Conservation (phyloP, 2,888 invertebrate genomes). For the Pristionchus entomophagus region DNA sequence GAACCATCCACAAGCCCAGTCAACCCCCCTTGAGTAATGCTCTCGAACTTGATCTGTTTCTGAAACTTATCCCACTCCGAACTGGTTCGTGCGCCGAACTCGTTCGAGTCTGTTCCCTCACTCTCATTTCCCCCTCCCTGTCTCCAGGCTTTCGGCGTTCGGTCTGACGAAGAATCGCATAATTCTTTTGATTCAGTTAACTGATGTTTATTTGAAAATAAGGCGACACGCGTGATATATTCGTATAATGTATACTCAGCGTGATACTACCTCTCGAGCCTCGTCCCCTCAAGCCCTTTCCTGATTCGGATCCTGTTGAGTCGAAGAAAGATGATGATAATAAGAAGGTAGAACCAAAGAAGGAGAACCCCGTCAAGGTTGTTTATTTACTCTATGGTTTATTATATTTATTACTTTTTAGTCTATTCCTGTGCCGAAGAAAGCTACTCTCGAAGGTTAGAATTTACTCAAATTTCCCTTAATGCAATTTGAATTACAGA, state of each 20-base stretch:
- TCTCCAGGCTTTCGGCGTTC: too few relatives aligned
- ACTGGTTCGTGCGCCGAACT: too few relatives aligned
- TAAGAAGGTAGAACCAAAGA: neutral
- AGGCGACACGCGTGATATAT: too few relatives aligned
- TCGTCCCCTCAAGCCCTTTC: slow-evolving; percentile 19
- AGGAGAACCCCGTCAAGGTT: neutral
- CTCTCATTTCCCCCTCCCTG: too few relatives aligned
- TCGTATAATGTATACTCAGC: neutral
- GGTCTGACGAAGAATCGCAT: too few relatives aligned
- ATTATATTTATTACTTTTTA: neutral
- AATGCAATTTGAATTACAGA: neutral
- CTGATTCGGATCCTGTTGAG: neutral
- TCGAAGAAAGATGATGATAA: slow-evolving; percentile 42
- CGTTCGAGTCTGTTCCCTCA: too few relatives aligned
- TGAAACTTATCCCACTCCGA: too few relatives aligned
- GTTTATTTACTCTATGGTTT: neutral
- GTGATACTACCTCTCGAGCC: slow-evolving; percentile 45
- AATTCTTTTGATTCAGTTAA: too few relatives aligned
- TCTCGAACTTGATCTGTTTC: too few relatives aligned
- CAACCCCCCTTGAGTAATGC: too few relatives aligned
- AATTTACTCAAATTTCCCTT: neutral
- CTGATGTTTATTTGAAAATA: too few relatives aligned
- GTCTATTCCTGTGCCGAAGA: neutral
- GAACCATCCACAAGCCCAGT: too few relatives aligned
- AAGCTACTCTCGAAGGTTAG: slow-evolving; percentile 35